Evolutionary conservation across 2,888 invertebrate genomes (phyloP), one percentile per base, ranked within the genome.

Genomic region (Noctuana brunneofusca): DNA sequence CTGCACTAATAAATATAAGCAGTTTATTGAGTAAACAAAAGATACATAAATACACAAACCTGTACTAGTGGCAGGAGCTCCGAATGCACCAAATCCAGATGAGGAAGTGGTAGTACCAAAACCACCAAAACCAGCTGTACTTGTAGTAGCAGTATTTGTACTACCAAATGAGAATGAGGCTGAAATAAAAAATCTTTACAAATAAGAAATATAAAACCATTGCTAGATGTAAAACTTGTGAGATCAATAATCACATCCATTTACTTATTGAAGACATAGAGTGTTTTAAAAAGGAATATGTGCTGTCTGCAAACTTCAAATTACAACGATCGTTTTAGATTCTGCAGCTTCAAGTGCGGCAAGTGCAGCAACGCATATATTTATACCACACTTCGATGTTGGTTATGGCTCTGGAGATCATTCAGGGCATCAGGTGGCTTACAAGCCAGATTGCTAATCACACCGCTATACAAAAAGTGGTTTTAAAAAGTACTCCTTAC

Each of bases 141-240:
- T 87, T 35, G 92, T 89, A 6, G 92, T 87, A 1, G 93, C 86
- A 16, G 93, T 89, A 53, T 91, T 89, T 46, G 89, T 82, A 53
- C 87, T 81, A n/a, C 93, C 93, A 78, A 92, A 92, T 11, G 90
- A 83, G 79, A 92, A 92, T 22, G 86, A 72, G 38, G 91, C 91
- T 91, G 75, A 9, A 84, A 83, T 22, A 46, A 57, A 32, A 0
- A 16, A 8, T 27, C 8, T 8, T 8, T 8, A 8, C 5, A 8
- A 6, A 27, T 4, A 3, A 5, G 5, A 3, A 3, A 27, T 4
- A 54, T 0, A 38, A 9, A 32, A n/a, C n/a, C n/a, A n/a, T n/a
- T n/a, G n/a, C n/a, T n/a, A n/a, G n/a, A n/a, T n/a, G 32, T 12
- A 32, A 8, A 8, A 24, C 5, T 4, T 24, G 24, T 24, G 24